A percentile compares a stretch with the other conserved stretches of the same genome.
These are phyloP conservation scores for Sesamia inferens DNA, from an alignment of 2,888 invertebrate genomes.

Conservation along the genomic window DNA sequence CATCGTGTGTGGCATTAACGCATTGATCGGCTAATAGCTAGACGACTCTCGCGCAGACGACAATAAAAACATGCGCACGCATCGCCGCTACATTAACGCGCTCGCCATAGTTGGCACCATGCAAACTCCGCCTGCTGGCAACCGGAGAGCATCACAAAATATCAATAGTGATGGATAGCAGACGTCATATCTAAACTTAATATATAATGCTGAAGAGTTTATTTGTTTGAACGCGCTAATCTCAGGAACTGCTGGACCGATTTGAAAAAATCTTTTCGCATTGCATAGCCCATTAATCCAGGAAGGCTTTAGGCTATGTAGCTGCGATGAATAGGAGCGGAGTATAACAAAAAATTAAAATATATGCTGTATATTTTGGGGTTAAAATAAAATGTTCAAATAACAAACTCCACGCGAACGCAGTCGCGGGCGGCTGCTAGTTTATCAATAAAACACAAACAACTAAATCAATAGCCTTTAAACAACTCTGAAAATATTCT, in stretches of 20 bases:
- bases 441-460: constrained; percentile 70
- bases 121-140: constrained; percentile 84
- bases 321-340: no score
- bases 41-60: constrained; percentile 74
- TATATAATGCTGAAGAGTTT: no score
- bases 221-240: no score
- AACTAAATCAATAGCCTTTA: constrained; percentile 59
- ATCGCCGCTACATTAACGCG: constrained; percentile 87
- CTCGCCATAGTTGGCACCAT: constrained; percentile 88
- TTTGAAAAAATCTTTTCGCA: no score
- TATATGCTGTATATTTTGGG: no score
- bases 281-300: no score
- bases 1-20: constrained; percentile 78
- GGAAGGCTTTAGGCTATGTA: no score
- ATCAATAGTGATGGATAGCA: constrained; percentile 79
- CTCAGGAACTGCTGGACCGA: no score
- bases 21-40: constrained; percentile 79
- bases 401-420: no score
- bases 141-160: constrained; percentile 73
- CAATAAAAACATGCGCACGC: constrained; percentile 83
- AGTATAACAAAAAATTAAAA: no score
- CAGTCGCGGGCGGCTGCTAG: no score
- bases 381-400: no score
- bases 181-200: constrained; percentile 54
- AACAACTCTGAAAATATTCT: constrained; percentile 43